Evolutionary conservation across 2,797 vertebrate species (phyloP).

Genomic region (Hydrocynus forskahlii): DNA sequence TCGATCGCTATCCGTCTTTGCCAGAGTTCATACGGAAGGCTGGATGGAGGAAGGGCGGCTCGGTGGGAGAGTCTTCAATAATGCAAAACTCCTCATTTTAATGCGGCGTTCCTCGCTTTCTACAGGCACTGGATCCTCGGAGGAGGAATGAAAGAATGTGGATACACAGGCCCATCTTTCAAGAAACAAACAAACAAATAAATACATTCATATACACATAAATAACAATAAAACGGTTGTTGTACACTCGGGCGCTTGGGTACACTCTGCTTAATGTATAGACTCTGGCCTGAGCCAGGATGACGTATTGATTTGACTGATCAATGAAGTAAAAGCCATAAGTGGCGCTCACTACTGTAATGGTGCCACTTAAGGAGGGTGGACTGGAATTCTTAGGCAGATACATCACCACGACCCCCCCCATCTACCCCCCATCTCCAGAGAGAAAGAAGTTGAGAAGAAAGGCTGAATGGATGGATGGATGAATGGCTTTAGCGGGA

Average conservation of each 20-base stretch:
- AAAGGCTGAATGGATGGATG: constrained; percentile 3
- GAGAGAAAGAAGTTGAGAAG: constrained; percentile 26
- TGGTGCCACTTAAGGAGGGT: constrained; percentile 77
- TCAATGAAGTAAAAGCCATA: constrained; percentile 79
- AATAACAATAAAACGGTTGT: constrained; percentile 5
- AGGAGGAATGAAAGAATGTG: not conserved
- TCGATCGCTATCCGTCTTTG: constrained; percentile 19
- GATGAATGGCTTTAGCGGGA: constrained; percentile 2
- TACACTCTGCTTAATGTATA: constrained; percentile 72
- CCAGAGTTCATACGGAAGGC: not conserved
- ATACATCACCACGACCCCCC: no score
- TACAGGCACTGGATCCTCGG: not conserved
- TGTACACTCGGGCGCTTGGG: constrained; percentile 67
- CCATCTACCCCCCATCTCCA: not conserved
- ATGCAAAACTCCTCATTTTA: constrained; percentile 14
- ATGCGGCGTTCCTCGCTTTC: not conserved
- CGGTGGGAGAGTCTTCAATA: constrained; percentile 5
- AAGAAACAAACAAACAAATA: not conserved
- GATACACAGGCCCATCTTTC: no score
- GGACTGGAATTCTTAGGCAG: constrained; percentile 50
- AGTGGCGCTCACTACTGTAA: constrained; percentile 74
- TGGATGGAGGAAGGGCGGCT: not conserved
- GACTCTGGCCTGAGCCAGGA: constrained; percentile 75
- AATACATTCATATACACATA: not conserved
- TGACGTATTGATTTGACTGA: constrained; percentile 81